A percentile compares a stretch with the other conserved stretches of the same genome.
These are phyloP conservation scores for Megastigmus dorsalis DNA, from an alignment of 2,888 invertebrate species.

Conservation along the genomic window DNA sequence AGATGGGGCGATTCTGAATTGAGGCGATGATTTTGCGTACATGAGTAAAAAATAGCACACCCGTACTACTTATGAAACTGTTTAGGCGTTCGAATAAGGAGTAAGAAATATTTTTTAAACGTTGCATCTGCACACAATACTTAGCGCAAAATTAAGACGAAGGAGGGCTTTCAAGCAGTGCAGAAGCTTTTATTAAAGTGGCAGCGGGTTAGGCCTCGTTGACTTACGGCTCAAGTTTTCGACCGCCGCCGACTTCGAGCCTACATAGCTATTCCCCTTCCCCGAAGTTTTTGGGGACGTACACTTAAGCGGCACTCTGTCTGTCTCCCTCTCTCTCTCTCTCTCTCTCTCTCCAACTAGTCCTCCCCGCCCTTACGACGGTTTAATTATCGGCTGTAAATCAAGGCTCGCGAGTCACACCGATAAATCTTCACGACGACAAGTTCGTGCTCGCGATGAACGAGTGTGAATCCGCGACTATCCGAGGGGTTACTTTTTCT, in stretches of 20 bases:
- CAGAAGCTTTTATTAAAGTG: conserved; percentile 56
- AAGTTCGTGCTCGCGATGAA: conserved; percentile 47
- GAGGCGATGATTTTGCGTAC: too few relatives aligned
- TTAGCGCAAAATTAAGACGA: not conserved
- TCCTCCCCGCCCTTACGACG: conserved; percentile 61
- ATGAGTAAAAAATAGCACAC: too few relatives aligned
- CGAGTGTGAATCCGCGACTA: conserved; percentile 50
- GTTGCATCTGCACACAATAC: too few relatives aligned
- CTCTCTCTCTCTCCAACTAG: conserved; percentile 32
- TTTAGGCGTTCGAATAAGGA: too few relatives aligned
- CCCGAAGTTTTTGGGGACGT: conserved; percentile 64
- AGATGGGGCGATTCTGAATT: too few relatives aligned
- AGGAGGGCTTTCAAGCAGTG: conserved; percentile 19
- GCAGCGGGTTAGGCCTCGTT: conserved; percentile 52
- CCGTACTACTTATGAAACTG: too few relatives aligned
- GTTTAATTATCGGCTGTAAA: conserved; percentile 72
- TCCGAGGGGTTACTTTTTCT: conserved; percentile 38
- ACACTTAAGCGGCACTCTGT: conserved; percentile 52
- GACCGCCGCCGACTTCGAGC: conserved; percentile 50
- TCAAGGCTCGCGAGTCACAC: conserved; percentile 60
- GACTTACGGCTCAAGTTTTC: conserved; percentile 70
- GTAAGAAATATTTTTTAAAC: too few relatives aligned
- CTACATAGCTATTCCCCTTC: conserved; percentile 39
- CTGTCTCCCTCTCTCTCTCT: conserved; percentile 21
- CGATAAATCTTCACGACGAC: conserved; percentile 67